phyloP scores from a whole-genome alignment of 2,113 vertebrate species.

The Thomomys bottae region DNA sequence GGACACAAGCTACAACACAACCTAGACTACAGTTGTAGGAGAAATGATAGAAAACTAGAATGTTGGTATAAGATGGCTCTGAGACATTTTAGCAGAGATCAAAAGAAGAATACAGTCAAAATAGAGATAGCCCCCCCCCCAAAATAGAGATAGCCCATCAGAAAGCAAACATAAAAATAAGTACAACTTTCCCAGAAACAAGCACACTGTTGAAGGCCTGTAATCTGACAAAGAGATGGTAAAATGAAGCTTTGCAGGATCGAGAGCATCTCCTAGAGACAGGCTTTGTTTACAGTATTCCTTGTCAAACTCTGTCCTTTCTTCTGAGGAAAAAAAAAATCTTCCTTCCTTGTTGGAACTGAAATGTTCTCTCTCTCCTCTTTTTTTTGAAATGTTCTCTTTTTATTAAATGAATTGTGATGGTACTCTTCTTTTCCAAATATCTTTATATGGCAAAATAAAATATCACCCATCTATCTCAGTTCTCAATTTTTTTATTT shows the following conservation, averaged over 20 bases:
- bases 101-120: not conserved
- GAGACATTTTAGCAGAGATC: not conserved
- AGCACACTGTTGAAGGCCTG: not conserved
- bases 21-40: not conserved
- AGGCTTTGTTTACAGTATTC: not conserved
- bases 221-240: not conserved
- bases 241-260: not conserved
- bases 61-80: not conserved
- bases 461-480: not conserved
- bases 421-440: not conserved
- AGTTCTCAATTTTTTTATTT: not conserved
- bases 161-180: not conserved
- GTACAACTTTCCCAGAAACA: not conserved
- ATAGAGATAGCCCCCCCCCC: not conserved
- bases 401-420: slow-evolving; percentile 22
- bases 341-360: not conserved
- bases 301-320: not conserved
- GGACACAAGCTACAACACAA: not conserved
- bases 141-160: not conserved
- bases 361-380: not conserved
- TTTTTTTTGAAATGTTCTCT: not conserved
- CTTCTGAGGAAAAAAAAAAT: not conserved
- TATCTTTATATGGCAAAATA: slow-evolving; percentile 17
- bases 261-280: not conserved
- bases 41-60: not conserved